A percentile compares a stretch with the other conserved stretches of the same genome.
Evolutionary conservation across 1,140 invertebrate genomes (phyloP).

Genomic region (Dendrolimus punctatus): DNA sequence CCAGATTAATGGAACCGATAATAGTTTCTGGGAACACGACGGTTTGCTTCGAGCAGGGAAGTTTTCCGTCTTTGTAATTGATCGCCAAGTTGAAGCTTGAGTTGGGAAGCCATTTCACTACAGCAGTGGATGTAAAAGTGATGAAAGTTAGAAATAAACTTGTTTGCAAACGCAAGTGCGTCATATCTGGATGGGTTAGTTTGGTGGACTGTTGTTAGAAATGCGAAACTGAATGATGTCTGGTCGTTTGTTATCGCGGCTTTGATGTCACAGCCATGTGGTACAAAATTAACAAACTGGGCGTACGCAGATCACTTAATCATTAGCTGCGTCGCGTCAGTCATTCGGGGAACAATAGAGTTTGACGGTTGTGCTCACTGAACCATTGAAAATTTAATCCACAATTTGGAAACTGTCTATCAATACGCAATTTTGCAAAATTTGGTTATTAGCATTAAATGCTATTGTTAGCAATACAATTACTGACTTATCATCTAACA

Average conservation of each 20-base stretch:
- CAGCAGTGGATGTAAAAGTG: slow-evolving; percentile 17
- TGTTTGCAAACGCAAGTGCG: slow-evolving; percentile 7
- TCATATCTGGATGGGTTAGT: slow-evolving; percentile 3
- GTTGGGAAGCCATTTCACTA: slow-evolving; percentile 48
- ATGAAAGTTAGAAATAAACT: slow-evolving; percentile 11
- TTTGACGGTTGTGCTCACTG: too few species aligned
- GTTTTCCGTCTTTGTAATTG: slow-evolving; percentile 42
- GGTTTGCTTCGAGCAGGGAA: slow-evolving; percentile 51
- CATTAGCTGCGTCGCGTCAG: too few species aligned
- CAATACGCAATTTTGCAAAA: too few species aligned
- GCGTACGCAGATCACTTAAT: not conserved
- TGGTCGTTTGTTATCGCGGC: slow-evolving; percentile 38
- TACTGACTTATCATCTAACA: too few species aligned
- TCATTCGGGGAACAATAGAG: too few species aligned
- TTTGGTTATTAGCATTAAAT: too few species aligned
- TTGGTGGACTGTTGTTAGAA: slow-evolving; percentile 29
- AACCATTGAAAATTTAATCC: too few species aligned
- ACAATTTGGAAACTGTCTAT: too few species aligned
- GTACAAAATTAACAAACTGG: slow-evolving; percentile 7
- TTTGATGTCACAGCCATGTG: slow-evolving; percentile 20
- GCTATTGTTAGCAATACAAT: too few species aligned
- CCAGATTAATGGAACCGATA: slow-evolving; percentile 28
- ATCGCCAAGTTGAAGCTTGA: slow-evolving; percentile 43
- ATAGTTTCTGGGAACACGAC: slow-evolving; percentile 45
- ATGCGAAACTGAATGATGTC: slow-evolving; percentile 49